Evolutionary conservation across 2,113 vertebrate species (phyloP).

Genomic region (Myiozetetes cayanensis): DNA sequence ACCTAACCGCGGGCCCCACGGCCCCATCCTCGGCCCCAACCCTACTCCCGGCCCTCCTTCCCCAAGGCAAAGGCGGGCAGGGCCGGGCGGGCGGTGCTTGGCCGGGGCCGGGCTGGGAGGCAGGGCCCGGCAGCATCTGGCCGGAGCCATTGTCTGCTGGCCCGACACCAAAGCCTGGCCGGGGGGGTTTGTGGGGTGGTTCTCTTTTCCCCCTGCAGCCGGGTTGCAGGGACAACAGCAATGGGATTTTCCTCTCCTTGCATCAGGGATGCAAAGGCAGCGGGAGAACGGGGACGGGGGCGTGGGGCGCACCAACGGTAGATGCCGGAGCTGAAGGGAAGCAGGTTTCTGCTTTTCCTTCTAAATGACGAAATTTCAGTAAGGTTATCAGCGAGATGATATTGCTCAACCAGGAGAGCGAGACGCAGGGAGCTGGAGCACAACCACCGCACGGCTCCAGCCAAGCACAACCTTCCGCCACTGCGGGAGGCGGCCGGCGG

Average conservation of each 20-base stretch:
- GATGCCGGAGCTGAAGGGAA: neutral
- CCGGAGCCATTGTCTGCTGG: constrained; percentile 24
- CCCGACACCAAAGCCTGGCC: neutral
- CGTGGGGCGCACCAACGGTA: neutral
- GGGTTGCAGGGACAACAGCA: neutral
- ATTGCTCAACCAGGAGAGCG: neutral
- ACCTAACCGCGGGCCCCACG: neutral
- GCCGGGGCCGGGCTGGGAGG: neutral
- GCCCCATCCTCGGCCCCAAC: neutral
- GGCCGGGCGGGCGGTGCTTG: neutral
- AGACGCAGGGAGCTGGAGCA: neutral
- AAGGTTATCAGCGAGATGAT: neutral
- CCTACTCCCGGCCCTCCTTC: neutral
- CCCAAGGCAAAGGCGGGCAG: neutral
- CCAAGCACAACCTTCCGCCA: neutral
- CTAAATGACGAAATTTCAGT: neutral
- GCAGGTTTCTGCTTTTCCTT: neutral
- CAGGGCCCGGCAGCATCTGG: neutral
- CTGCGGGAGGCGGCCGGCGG: neutral
- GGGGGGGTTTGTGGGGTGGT: neutral
- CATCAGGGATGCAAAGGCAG: neutral
- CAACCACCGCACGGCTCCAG: neutral
- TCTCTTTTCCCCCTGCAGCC: neutral
- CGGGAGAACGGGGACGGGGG: neutral
- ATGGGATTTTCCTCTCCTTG: neutral